Conservation (phyloP, 1,140 invertebrate genomes). For the Dufourea novaeangliae region DNA sequence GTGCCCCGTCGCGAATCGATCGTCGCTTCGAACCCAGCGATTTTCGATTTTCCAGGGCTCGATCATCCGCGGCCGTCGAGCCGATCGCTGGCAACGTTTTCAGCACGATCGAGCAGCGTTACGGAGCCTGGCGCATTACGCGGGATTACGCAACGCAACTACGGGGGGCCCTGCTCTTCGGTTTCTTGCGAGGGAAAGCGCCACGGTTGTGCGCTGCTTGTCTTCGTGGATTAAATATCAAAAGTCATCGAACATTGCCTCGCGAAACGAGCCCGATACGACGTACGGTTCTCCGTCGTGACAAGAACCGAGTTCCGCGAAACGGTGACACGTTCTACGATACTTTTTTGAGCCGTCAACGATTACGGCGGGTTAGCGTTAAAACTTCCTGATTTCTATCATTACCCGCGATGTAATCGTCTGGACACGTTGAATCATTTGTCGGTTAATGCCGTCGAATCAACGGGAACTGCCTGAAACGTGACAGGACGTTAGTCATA, state of each 20-base stretch:
- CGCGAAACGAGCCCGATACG: background rate
- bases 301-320: background rate
- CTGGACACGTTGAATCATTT: no score
- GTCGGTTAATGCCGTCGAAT: no score
- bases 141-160: constrained; percentile 29
- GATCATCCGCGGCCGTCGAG: background rate
- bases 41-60: constrained; percentile 9
- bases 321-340: background rate
- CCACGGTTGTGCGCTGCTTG: constrained; percentile 1
- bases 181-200: constrained; percentile 25
- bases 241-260: constrained; percentile 25
- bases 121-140: constrained; percentile 12
- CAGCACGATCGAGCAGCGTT: background rate
- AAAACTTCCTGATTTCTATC: background rate
- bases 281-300: background rate
- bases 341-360: background rate
- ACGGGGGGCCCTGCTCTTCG: background rate
- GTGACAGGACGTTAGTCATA: no score
- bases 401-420: no score
- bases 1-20: constrained; percentile 14
- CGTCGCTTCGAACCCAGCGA: background rate
- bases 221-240: constrained; percentile 38
- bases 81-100: background rate
- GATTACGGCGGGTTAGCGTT: background rate
- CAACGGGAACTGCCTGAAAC: no score